These are phyloP conservation scores for Gymnodraco acuticeps DNA, from an alignment of 2,797 vertebrate species.

Conservation along the genomic window DNA sequence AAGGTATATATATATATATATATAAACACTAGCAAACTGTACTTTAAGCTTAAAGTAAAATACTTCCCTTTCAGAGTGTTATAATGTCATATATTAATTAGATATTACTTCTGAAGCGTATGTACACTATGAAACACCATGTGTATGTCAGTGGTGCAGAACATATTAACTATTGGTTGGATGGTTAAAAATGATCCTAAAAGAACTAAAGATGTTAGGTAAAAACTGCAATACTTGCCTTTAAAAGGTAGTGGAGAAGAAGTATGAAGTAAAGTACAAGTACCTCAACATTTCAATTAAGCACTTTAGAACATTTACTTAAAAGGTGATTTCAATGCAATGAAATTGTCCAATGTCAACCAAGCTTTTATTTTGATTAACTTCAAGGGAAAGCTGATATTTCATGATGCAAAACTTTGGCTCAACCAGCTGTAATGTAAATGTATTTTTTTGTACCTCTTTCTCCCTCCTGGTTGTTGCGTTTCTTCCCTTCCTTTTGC, in stretches of 20 bases:
- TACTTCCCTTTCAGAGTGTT: neutral
- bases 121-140: neutral
- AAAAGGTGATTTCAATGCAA: neutral
- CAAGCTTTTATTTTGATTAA: neutral
- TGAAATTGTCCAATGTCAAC: too few relatives aligned
- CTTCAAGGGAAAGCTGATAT: neutral
- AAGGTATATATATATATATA: neutral
- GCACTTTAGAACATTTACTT: constrained; percentile 1
- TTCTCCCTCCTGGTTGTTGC: constrained; percentile 34
- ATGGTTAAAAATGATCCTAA: neutral
- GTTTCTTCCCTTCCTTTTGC: constrained; percentile 44
- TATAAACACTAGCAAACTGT: neutral
- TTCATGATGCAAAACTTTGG: neutral
- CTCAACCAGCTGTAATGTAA: neutral
- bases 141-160: neutral
- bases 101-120: neutral
- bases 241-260: neutral
- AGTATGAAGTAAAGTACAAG: neutral
- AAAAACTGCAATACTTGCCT: too few relatives aligned
- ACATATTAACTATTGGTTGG: neutral
- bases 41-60: neutral
- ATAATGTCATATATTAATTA: neutral
- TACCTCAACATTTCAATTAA: neutral
- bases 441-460: constrained; percentile 69
- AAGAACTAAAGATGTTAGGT: neutral